Conservation (phyloP, 1,140 invertebrate species). For the Drosophila melanogaster region DNA sequence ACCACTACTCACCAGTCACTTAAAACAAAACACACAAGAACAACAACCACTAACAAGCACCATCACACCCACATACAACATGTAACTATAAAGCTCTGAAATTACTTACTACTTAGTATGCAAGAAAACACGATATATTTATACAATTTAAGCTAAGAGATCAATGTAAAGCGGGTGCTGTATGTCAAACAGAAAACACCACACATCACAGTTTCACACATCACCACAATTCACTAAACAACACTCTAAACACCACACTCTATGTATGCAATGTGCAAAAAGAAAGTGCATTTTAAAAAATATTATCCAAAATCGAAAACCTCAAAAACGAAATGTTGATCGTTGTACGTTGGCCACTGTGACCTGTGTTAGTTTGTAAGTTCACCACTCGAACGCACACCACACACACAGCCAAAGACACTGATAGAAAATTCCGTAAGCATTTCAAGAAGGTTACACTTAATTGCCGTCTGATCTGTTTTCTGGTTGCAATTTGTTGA, state of each 20-base stretch:
- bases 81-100: slow-evolving; percentile 37
- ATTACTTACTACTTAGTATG: slow-evolving; percentile 5
- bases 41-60: slow-evolving; percentile 29
- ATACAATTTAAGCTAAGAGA: slow-evolving; percentile 31
- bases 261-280: slow-evolving; percentile 73
- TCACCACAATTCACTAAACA: slow-evolving; percentile 1
- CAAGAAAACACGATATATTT: slow-evolving; percentile 7
- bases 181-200: slow-evolving; percentile 18
- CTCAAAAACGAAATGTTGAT: slow-evolving; percentile 37
- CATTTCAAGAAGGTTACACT: neutral
- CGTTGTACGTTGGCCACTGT: slow-evolving; percentile 53
- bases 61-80: slow-evolving; percentile 32
- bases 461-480: neutral
- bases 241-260: slow-evolving; percentile 24
- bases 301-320: slow-evolving; percentile 20
- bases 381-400: slow-evolving; percentile 18
- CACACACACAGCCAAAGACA: slow-evolving; percentile 19
- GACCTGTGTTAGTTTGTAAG: slow-evolving; percentile 39
- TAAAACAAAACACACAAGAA: slow-evolving; percentile 28
- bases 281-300: slow-evolving; percentile 20
- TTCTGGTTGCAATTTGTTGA: slow-evolving; percentile 6
- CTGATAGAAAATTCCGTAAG: slow-evolving; percentile 2
- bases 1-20: slow-evolving; percentile 62
- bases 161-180: slow-evolving; percentile 36
- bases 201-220: slow-evolving; percentile 18